Percentiles rank a stretch among this genome's conserved stretches.
phyloP scores from a whole-genome alignment of 2,797 vertebrate genomes.

The Hoplostethus mediterraneus region DNA sequence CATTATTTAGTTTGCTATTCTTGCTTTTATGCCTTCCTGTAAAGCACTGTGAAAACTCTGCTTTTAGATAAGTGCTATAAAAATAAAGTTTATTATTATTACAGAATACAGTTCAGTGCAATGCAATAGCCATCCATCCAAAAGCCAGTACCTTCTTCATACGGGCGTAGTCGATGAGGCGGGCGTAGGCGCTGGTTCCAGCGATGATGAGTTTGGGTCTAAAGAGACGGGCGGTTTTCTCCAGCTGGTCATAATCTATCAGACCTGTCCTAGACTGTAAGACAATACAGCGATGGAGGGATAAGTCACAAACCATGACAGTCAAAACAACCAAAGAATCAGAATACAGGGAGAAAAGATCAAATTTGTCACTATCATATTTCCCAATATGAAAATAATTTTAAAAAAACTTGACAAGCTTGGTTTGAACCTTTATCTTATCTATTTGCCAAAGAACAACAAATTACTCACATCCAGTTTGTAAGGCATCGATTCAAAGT shows the following conservation, averaged over 20 bases:
- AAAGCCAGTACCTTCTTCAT: slow-evolving; percentile 84
- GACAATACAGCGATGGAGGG: background rate
- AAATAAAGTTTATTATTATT: background rate
- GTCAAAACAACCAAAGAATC: background rate
- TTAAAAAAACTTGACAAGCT: background rate
- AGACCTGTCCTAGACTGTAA: slow-evolving; percentile 76
- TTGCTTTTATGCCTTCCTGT: too few relatives aligned
- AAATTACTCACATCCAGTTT: slow-evolving; percentile 90
- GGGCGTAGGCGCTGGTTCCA: slow-evolving; percentile 89
- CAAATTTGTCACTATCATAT: too few relatives aligned
- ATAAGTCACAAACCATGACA: background rate
- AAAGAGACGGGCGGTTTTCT: slow-evolving; percentile 86
- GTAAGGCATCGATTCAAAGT: slow-evolving; percentile 96
- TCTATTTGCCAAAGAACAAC: background rate
- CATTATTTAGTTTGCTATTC: too few relatives aligned
- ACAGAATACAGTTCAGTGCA: background rate
- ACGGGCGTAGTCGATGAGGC: slow-evolving; percentile 88
- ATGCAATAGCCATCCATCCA: background rate
- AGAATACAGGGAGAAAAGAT: too few relatives aligned
- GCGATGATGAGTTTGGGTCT: slow-evolving; percentile 88
- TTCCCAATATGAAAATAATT: too few relatives aligned
- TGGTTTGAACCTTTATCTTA: background rate
- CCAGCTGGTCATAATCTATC: slow-evolving; percentile 88
- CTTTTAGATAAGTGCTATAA: too few relatives aligned
- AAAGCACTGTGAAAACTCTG: too few relatives aligned